Conservation (phyloP, 92 coral and sea anemone genomes). For the Hydrozoanthus gracilis region DNA sequence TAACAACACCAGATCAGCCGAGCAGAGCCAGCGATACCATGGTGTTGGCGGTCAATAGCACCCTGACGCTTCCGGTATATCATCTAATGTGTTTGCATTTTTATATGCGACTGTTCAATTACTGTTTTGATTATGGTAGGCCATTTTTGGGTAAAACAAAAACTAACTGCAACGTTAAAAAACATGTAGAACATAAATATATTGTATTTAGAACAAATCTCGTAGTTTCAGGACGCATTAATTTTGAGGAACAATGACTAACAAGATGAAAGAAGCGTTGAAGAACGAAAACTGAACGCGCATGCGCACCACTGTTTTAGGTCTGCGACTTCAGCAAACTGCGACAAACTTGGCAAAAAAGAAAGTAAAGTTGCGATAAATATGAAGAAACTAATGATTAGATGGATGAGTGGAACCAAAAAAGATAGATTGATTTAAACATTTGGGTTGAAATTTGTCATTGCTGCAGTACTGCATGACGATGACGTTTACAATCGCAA, state of each 20-base stretch:
- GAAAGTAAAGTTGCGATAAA: too few relatives aligned
- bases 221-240: background rate
- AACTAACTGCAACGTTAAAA: background rate
- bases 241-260: background rate
- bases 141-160: background rate
- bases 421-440: too few relatives aligned
- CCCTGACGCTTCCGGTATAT: conserved; percentile 37
- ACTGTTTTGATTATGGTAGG: conserved; percentile 14
- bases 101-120: background rate
- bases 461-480: too few relatives aligned
- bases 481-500: too few relatives aligned
- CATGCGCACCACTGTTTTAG: background rate
- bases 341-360: too few relatives aligned
- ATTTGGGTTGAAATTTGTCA: too few relatives aligned
- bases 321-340: too few relatives aligned
- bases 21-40: conserved; percentile 42
- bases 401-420: too few relatives aligned
- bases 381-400: too few relatives aligned
- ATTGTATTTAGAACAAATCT: background rate
- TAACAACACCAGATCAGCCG: conserved; percentile 46
- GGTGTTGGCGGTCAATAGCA: conserved; percentile 48
- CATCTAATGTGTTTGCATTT: background rate
- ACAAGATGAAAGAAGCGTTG: background rate
- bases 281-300: background rate
- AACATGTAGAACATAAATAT: background rate